These are phyloP conservation scores for Gymnothorax reevesii DNA, from an alignment of 2,797 vertebrate species.

Conservation along the genomic window DNA sequence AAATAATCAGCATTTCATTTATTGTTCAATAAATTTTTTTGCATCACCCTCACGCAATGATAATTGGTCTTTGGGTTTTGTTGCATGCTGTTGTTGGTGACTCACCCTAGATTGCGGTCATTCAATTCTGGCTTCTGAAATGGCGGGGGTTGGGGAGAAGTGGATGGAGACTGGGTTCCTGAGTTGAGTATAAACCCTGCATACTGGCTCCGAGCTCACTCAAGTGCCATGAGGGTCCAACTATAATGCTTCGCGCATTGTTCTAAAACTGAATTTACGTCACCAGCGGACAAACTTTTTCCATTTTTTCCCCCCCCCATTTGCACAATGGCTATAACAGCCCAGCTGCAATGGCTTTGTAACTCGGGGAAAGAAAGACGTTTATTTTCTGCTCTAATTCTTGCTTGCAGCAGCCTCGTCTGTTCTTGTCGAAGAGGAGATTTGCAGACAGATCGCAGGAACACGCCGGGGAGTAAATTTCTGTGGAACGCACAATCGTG, in stretches of 20 bases:
- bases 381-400: neutral
- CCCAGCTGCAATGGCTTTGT: neutral
- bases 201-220: neutral
- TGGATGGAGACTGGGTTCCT: neutral
- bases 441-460: neutral
- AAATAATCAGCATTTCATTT: neutral
- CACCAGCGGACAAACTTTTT: neutral
- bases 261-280: neutral
- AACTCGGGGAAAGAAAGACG: neutral
- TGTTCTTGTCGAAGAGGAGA: neutral
- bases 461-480: neutral
- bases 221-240: neutral
- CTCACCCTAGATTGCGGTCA: neutral
- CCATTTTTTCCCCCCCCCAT: neutral
- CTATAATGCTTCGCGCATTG: neutral
- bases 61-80: too few species aligned
- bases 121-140: neutral
- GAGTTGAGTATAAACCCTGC: neutral
- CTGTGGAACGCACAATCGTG: neutral
- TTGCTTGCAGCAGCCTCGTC: neutral
- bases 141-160: neutral
- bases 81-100: neutral
- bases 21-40: neutral
- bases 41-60: neutral
- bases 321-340: neutral